Evolutionary conservation across 2,797 vertebrate species (phyloP).

Genomic region (Tinamus major): DNA sequence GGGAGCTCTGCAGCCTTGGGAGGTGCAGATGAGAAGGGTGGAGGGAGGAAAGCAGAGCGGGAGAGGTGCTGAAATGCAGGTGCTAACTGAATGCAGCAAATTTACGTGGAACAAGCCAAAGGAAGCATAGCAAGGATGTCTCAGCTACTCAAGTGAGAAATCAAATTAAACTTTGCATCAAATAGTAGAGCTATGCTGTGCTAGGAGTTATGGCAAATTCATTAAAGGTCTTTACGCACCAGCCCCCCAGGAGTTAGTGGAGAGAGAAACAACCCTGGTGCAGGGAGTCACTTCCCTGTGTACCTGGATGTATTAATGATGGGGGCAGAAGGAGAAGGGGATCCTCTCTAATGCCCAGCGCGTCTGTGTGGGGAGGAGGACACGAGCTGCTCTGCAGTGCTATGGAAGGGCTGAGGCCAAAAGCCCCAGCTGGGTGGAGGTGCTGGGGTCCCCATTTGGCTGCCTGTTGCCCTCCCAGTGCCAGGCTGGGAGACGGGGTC

Average conservation of each 20-base stretch:
- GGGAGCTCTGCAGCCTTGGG: neutral
- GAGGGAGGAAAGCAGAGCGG: neutral
- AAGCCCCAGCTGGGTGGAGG: neutral
- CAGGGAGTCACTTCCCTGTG: neutral
- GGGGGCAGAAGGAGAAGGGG: neutral
- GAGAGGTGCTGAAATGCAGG: neutral
- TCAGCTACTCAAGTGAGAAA: constrained; percentile 73
- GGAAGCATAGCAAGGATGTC: constrained; percentile 51
- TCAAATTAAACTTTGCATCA: constrained; percentile 73
- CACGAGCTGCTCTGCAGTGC: accelerated
- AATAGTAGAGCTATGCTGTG: constrained; percentile 16
- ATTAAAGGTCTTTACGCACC: neutral
- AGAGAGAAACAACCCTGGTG: neutral
- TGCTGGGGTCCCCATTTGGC: neutral
- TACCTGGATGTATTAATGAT: neutral
- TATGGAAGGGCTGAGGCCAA: neutral
- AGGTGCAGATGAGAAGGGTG: neutral
- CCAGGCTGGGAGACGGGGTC: neutral
- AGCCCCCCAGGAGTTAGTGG: neutral
- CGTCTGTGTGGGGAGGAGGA: neutral
- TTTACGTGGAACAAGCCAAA: constrained; percentile 28
- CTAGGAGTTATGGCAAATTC: constrained; percentile 8
- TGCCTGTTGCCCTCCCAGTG: neutral
- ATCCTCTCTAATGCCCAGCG: neutral
- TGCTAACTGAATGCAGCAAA: neutral